Percentiles rank a stretch among this genome's conserved stretches.
Conservation (phyloP, 2,888 invertebrate species). For the Harpalus rufipes region DNA sequence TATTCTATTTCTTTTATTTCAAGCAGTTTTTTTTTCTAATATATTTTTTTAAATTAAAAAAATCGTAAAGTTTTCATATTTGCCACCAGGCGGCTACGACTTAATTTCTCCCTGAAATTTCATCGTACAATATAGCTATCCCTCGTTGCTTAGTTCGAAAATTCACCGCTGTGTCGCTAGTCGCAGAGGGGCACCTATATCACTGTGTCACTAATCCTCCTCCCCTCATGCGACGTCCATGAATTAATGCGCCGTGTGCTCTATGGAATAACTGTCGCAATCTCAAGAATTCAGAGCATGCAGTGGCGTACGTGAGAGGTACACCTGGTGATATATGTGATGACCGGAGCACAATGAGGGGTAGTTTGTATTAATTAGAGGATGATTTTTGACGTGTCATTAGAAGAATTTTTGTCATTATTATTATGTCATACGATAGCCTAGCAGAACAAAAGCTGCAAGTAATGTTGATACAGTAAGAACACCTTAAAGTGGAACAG, state of each 20-base stretch:
- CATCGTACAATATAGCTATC: background rate
- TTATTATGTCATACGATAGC: too few species aligned
- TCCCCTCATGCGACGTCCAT: background rate
- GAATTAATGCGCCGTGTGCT: slow-evolving; percentile 29
- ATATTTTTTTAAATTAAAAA: too few species aligned
- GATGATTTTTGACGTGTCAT: background rate
- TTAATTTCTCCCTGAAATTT: too few species aligned
- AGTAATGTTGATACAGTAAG: too few species aligned
- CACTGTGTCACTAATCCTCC: slow-evolving; percentile 16
- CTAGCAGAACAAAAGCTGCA: too few species aligned
- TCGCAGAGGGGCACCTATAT: slow-evolving; percentile 29
- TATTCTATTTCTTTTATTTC: too few species aligned
- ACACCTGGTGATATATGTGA: background rate
- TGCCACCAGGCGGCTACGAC: too few species aligned
- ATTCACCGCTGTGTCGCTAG: slow-evolving; percentile 5
- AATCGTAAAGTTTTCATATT: too few species aligned
- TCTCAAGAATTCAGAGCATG: slow-evolving; percentile 44
- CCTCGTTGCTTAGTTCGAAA: slow-evolving; percentile 23
- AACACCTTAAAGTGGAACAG: too few species aligned
- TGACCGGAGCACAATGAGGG: background rate
- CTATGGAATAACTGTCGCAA: slow-evolving; percentile 39
- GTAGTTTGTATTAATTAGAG: slow-evolving; percentile 3
- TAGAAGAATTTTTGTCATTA: too few species aligned
- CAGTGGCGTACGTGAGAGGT: slow-evolving; percentile 1
- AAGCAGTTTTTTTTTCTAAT: too few species aligned